phyloP scores from a whole-genome alignment of 2,113 vertebrate species.

The Empidonax traillii region DNA sequence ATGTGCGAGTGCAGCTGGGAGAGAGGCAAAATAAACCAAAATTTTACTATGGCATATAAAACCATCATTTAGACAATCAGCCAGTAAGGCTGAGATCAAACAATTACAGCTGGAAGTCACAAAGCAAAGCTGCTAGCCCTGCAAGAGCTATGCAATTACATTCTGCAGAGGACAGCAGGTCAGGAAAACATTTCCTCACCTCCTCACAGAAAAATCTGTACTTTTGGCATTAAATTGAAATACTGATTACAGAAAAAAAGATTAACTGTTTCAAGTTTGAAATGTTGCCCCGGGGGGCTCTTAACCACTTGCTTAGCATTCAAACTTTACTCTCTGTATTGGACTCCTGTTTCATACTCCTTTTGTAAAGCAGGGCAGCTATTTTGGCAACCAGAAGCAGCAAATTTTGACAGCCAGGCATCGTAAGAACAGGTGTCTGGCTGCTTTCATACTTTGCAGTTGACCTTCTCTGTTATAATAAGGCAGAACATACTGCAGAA shows the following conservation, averaged over 20 bases:
- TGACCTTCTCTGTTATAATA: background rate
- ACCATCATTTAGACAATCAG: slow-evolving; percentile 8
- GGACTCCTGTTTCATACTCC: background rate
- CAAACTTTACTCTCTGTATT: background rate
- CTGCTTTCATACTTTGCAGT: background rate
- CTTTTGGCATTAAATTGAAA: background rate
- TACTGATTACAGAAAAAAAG: background rate
- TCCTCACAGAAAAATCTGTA: background rate
- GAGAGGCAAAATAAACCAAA: slow-evolving; percentile 26
- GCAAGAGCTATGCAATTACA: background rate
- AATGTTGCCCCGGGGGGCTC: background rate
- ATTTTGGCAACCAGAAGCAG: background rate
- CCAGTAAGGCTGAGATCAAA: background rate
- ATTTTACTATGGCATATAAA: slow-evolving; percentile 31
- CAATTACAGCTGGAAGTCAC: slow-evolving; percentile 7
- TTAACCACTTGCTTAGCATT: background rate
- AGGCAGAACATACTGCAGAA: background rate
- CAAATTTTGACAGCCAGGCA: background rate
- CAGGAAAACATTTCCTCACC: background rate
- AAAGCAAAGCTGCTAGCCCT: slow-evolving; percentile 21
- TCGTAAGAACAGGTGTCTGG: background rate
- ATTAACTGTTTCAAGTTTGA: background rate
- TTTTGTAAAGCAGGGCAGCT: background rate
- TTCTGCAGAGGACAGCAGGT: background rate
- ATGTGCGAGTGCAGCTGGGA: slow-evolving; percentile 45